Evolutionary conservation across 1,140 invertebrate genomes (phyloP).

Genomic region (Lycorma delicatula): DNA sequence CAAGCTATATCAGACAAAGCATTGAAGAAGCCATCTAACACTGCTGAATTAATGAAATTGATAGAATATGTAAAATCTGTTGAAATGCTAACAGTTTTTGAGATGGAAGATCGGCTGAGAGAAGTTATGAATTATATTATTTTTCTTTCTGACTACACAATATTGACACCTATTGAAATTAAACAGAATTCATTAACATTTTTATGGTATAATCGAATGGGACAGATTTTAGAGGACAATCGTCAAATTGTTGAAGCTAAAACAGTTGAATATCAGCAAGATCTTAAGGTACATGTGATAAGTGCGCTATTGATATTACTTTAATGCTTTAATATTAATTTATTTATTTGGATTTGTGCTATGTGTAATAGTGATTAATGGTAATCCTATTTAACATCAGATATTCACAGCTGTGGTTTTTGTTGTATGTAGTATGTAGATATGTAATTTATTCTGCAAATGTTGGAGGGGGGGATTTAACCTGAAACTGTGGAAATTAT

Average conservation of each 20-base stretch:
- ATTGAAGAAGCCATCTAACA: constrained; percentile 69
- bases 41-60: constrained; percentile 73
- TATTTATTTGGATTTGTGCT: too few relatives aligned
- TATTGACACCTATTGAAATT: constrained; percentile 70
- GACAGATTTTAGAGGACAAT: constrained; percentile 72
- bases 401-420: too few relatives aligned
- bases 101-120: constrained; percentile 66
- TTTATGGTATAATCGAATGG: constrained; percentile 70
- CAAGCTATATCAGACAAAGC: constrained; percentile 69
- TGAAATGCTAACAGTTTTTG: constrained; percentile 56
- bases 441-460: too few relatives aligned
- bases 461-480: too few relatives aligned
- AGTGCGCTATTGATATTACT: not conserved
- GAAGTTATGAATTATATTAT: constrained; percentile 49
- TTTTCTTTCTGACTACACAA: constrained; percentile 71
- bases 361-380: too few relatives aligned
- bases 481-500: too few relatives aligned
- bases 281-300: constrained; percentile 53
- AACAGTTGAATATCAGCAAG: constrained; percentile 76
- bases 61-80: constrained; percentile 67
- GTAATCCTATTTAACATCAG: too few relatives aligned
- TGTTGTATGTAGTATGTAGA: too few relatives aligned
- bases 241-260: constrained; percentile 70
- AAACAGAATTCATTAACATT: constrained; percentile 80
- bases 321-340: too few relatives aligned